Evolutionary conservation across 2,797 vertebrate genomes (phyloP), one percentile per base, ranked within the genome.

Genomic region (Argyrosomus regius): DNA sequence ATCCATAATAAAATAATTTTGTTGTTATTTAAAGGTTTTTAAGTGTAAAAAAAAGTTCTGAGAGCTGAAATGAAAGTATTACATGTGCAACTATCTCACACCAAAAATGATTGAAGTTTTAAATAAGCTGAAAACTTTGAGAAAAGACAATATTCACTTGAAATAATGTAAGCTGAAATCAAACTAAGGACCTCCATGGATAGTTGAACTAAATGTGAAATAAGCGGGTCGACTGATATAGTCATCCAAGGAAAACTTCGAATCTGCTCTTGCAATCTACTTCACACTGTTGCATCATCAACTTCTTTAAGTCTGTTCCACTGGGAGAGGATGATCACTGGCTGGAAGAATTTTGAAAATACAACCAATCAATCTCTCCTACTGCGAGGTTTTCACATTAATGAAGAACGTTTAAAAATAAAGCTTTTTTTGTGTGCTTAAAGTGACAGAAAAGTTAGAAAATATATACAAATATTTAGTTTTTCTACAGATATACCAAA

Each of bases 201-300:
- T 5, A 53, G 16, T 0, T 52, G 22, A 72, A 69, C 26, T 54
- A 41, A 57, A 46, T 41, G 39, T 45, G n/a, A 61, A 70, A 67
- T 52, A 18, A 31, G 17, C 22, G 53, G n/a, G 3, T 13, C 9
- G 12, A 66, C 17, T 56, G 20, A 65, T 41, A 26, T 10, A 61
- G 31, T 66, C 49, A 43, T 26, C 39, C 0, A 4, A 58, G 39
- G 3, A 61, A 80, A 71, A 70, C 28, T 31, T 53, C 0, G 16
- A 53, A 77, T 77, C 41, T 77, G 28, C 72, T 58, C 39, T 63
- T 57, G 65, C 58, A 53, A 73, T 69, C 45, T 31, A 3, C 74
- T 77, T 77, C 66, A 69, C 12, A 20, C n/a, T 62, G 66, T 90
- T 87, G 80, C 70, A 72, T 83, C 72, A 88, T 59, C 16, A 72